Conservation (phyloP, 2,113 vertebrate species). For the Piaya cayana region DNA sequence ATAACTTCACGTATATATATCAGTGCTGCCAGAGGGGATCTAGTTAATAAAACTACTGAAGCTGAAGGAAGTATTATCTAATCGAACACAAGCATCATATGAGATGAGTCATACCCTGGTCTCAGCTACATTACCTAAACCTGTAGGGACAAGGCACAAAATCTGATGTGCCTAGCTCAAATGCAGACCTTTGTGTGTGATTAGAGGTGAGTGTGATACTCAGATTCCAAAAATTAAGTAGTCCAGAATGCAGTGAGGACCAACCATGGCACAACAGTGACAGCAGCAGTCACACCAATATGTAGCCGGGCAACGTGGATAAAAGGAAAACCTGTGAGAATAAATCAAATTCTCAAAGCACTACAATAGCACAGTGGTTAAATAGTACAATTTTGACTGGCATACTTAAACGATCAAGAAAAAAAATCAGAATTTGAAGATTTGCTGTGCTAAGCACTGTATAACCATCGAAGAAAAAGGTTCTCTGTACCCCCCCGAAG, state of each 20-base stretch:
- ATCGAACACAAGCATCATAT: not conserved
- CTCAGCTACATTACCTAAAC: not conserved
- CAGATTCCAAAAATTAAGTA: not conserved
- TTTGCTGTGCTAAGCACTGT: not conserved
- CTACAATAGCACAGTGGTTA: not conserved
- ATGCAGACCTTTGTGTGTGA: not conserved
- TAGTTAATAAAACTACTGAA: not conserved
- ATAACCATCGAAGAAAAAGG: not conserved
- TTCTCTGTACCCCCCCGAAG: not conserved
- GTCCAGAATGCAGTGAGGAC: not conserved
- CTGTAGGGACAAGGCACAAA: not conserved
- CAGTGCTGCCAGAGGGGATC: not conserved
- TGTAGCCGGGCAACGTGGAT: not conserved
- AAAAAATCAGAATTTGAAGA: not conserved
- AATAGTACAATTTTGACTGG: not conserved
- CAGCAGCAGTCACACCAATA: not conserved
- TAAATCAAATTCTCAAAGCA: not conserved
- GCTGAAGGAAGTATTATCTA: not conserved
- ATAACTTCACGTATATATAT: not conserved
- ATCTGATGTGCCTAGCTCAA: not conserved
- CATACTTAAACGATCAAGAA: not conserved
- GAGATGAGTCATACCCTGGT: not conserved
- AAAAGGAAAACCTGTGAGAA: conserved; percentile 28
- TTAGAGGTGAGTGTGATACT: not conserved
- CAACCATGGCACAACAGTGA: not conserved